These are phyloP conservation scores for Hirtodrosophila duncani DNA, from an alignment of 2,888 invertebrate species.

Conservation along the genomic window DNA sequence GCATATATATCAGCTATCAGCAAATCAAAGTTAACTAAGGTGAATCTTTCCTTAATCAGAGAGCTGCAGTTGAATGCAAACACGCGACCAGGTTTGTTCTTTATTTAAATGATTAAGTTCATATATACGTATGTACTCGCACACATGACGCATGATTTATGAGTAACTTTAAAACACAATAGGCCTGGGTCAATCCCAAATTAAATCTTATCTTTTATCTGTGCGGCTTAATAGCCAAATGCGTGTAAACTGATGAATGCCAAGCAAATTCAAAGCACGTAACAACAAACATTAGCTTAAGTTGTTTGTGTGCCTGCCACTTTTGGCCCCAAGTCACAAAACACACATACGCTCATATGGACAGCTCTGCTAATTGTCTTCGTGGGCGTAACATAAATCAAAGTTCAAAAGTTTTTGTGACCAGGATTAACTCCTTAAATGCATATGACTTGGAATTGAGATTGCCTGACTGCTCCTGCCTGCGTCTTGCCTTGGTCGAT, in stretches of 20 bases:
- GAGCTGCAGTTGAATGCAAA: constrained; percentile 15
- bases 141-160: constrained; percentile 54
- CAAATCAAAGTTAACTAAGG: constrained; percentile 48
- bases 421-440: constrained; percentile 59
- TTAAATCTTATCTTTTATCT: constrained; percentile 32
- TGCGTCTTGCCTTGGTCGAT: constrained; percentile 10
- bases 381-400: constrained; percentile 57
- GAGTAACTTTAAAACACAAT: constrained; percentile 1
- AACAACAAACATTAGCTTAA: constrained; percentile 52
- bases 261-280: constrained; percentile 55
- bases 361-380: constrained; percentile 39
- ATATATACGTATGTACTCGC: not conserved
- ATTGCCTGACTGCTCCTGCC: constrained; percentile 1
- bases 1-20: constrained; percentile 30
- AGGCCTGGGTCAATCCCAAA: constrained; percentile 9
- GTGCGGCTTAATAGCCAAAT: constrained; percentile 13
- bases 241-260: constrained; percentile 22
- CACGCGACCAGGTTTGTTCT: constrained; percentile 39
- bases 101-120: constrained; percentile 12
- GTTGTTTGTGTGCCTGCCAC: constrained; percentile 43
- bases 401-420: constrained; percentile 62
- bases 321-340: constrained; percentile 22
- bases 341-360: constrained; percentile 4
- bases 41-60: constrained; percentile 30
- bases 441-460: constrained; percentile 45